Evolutionary conservation across 2,888 invertebrate genomes (phyloP).

Genomic region (Nemoura dubitans): DNA sequence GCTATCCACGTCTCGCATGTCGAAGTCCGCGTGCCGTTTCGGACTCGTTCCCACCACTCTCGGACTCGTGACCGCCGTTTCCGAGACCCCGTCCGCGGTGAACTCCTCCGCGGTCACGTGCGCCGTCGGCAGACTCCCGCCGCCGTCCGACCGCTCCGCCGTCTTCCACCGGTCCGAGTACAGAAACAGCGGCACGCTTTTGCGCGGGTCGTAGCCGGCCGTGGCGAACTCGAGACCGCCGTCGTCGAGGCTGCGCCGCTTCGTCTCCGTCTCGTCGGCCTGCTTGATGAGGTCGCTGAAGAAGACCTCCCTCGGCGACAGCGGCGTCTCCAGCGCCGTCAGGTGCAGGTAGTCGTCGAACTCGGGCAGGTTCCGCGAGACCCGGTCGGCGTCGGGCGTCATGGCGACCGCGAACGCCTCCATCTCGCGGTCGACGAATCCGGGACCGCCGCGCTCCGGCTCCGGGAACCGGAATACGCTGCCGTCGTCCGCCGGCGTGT

Average conservation of each 20-base stretch:
- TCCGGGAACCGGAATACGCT: background rate
- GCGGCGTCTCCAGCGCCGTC: conserved; percentile 51
- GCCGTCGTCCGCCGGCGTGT: background rate
- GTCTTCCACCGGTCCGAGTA: conserved; percentile 35
- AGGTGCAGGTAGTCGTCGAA: conserved; percentile 54
- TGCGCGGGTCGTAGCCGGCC: conserved; percentile 25
- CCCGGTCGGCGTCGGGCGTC: conserved; percentile 13
- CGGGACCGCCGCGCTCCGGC: background rate
- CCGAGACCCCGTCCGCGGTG: background rate
- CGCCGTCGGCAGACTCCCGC: background rate
- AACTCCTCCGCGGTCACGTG: background rate
- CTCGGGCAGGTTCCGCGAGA: conserved; percentile 44
- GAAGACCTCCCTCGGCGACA: conserved; percentile 44
- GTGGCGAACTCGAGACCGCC: too few species aligned
- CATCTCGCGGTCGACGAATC: background rate
- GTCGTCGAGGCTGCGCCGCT: conserved; percentile 24
- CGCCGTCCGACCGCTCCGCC: background rate
- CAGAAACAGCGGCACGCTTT: conserved; percentile 43
- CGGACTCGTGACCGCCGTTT: too few species aligned
- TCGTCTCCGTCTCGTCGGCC: conserved; percentile 34
- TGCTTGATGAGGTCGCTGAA: conserved; percentile 44
- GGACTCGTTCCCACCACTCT: conserved; percentile 9
- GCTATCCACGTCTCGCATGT: background rate
- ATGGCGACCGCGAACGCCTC: background rate
- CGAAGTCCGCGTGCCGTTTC: background rate